phyloP scores from a whole-genome alignment of 2,888 invertebrate species.

The Abrostola triplasia region DNA sequence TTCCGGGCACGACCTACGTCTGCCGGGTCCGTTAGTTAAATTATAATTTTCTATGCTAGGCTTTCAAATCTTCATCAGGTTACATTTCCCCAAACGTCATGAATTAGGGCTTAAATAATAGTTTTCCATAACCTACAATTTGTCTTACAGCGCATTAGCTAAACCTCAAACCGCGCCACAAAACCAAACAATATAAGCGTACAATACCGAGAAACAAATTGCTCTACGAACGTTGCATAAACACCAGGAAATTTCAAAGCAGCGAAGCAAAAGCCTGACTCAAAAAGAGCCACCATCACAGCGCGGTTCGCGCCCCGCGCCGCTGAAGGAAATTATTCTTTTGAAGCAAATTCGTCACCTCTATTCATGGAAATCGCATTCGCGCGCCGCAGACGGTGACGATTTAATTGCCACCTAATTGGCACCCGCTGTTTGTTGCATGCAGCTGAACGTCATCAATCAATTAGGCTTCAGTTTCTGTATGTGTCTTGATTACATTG shows the following conservation, averaged over 20 bases:
- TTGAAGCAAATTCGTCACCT: slow-evolving; percentile 44
- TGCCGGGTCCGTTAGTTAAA: no score
- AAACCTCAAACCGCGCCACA: slow-evolving; percentile 1
- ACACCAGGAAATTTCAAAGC: slow-evolving; percentile 31
- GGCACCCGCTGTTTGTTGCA: slow-evolving; percentile 27
- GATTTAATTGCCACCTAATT: slow-evolving; percentile 47
- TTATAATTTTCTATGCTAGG: no score
- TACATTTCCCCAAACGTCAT: no score
- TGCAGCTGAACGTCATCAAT: slow-evolving; percentile 23
- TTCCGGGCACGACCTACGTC: no score
- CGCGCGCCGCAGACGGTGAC: slow-evolving; percentile 27
- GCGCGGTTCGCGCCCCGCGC: slow-evolving; percentile 16
- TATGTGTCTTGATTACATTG: slow-evolving; percentile 18
- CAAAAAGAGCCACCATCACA: slow-evolving; percentile 46
- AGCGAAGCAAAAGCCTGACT: slow-evolving; percentile 35
- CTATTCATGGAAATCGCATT: slow-evolving; percentile 43
- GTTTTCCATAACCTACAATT: no score
- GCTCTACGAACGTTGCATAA: slow-evolving; percentile 15
- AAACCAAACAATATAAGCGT: slow-evolving; percentile 11
- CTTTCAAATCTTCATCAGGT: no score
- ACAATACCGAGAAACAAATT: slow-evolving; percentile 33
- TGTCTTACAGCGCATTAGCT: not conserved
- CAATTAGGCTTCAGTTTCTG: slow-evolving; percentile 24
- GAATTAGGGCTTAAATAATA: no score
- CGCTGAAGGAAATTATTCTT: slow-evolving; percentile 40